These are phyloP conservation scores for Leptopilina boulardi DNA, from an alignment of 1,140 invertebrate species.

Conservation along the genomic window DNA sequence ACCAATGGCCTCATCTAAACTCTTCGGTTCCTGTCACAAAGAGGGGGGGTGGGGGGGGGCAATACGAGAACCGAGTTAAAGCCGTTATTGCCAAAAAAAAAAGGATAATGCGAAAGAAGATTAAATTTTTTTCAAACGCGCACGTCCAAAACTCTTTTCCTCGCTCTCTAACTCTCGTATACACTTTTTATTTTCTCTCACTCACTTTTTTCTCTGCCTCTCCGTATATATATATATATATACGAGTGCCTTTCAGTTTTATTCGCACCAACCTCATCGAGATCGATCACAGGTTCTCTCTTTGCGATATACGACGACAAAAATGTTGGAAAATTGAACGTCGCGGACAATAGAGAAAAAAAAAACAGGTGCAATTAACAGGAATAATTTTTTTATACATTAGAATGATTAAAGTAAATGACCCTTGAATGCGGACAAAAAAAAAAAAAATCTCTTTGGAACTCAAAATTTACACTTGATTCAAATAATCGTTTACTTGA, in stretches of 20 bases:
- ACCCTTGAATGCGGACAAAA: background rate
- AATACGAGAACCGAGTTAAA: conserved; percentile 32
- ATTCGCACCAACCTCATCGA: conserved; percentile 12
- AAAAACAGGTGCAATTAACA: background rate
- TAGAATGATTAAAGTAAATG: background rate
- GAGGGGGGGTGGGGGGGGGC: background rate
- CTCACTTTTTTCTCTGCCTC: background rate
- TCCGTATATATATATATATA: background rate
- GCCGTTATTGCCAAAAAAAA: conserved; percentile 64
- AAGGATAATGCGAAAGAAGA: conserved; percentile 64
- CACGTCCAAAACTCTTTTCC: conserved; percentile 32
- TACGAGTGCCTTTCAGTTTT: background rate
- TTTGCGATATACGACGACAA: background rate
- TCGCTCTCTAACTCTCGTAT: conserved; percentile 21
- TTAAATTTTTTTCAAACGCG: conserved; percentile 59
- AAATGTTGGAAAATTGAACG: conserved; percentile 28
- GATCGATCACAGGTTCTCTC: conserved; percentile 2
- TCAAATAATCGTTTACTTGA: no score
- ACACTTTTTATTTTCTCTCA: background rate
- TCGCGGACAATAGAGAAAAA: background rate
- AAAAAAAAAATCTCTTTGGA: no score
- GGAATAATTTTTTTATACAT: background rate
- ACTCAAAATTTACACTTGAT: no score
- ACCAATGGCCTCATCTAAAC: conserved; percentile 12
- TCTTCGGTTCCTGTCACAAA: background rate